Conservation (phyloP, 2,113 vertebrate species). For the Ibidorhyncha struthersii region DNA sequence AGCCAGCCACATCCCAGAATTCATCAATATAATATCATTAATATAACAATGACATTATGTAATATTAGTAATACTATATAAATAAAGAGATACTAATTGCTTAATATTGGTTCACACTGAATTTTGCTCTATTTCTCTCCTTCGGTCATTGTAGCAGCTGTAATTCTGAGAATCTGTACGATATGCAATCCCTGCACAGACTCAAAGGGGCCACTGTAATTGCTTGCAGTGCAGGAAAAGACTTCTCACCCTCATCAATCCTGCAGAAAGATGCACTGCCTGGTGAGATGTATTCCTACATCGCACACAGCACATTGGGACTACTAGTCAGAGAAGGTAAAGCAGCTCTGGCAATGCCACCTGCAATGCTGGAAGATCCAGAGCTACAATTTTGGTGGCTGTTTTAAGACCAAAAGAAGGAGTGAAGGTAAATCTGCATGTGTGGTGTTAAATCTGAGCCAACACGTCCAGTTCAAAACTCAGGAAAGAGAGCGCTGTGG, state of each 20-base stretch:
- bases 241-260: neutral
- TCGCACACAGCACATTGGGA: neutral
- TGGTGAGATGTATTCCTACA: neutral
- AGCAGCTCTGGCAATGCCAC: neutral
- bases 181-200: neutral
- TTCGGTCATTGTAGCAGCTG: neutral
- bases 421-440: neutral
- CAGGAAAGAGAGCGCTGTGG: neutral
- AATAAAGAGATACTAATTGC: neutral
- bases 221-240: neutral
- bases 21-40: neutral
- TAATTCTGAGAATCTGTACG: neutral
- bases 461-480: neutral
- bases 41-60: neutral
- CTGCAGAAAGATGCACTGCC: neutral
- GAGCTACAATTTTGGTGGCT: neutral
- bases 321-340: neutral
- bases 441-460: neutral
- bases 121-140: neutral
- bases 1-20: neutral
- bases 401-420: neutral
- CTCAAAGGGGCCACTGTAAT: neutral
- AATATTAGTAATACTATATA: neutral
- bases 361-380: neutral
- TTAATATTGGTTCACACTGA: neutral